Evolutionary conservation across 1,140 invertebrate species (phyloP), one percentile per base, ranked within the genome.

Genomic region (Maniola jurtina): DNA sequence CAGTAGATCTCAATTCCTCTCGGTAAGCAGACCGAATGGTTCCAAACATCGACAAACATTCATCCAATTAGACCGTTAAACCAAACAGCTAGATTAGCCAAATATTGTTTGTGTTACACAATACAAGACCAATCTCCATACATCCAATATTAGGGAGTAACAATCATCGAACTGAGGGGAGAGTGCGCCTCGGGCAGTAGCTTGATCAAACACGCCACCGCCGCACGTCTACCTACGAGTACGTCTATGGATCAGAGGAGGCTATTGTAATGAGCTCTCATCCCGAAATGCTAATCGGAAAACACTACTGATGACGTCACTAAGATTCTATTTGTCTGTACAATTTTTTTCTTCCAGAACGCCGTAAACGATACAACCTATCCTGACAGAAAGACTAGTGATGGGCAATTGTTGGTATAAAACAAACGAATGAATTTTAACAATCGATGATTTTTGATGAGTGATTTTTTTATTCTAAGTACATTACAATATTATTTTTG

Each of bases 101-200:
- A 83, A 84, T 83, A 83, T 81, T 84, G 80, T 84, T 83, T 81
- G 75, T 79, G 74, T 75, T 79, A 77, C 76, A 84, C 81, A 82
- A 82, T 84, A 78, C 79, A 77, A 77, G 75, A 75, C 78, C 76
- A 81, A 84, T 81, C 77, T 82, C 82, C 77, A 83, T 82, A 84
- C 79, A 84, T 82, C 64, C 71, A 77, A 79, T 84, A 84, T 84
- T 81, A 84, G 80, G 73, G 76, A 72, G 78, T 63, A 70, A 80
- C 75, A 77, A 73, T 76, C 77, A 77, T 76, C 57, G 71, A 77
- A 74, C 73, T 68, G 74, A 80, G 74, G 78, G 78, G 76, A 70
- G 66, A 71, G 67, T 60, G 62, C 55, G 73, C 78, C 78, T 70
- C 70, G 63, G 71, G 77, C 75, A 64, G 52, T 33, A 70, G 67